phyloP scores from a whole-genome alignment of 2,888 invertebrate genomes.

The Drosophila peninsularis region DNA sequence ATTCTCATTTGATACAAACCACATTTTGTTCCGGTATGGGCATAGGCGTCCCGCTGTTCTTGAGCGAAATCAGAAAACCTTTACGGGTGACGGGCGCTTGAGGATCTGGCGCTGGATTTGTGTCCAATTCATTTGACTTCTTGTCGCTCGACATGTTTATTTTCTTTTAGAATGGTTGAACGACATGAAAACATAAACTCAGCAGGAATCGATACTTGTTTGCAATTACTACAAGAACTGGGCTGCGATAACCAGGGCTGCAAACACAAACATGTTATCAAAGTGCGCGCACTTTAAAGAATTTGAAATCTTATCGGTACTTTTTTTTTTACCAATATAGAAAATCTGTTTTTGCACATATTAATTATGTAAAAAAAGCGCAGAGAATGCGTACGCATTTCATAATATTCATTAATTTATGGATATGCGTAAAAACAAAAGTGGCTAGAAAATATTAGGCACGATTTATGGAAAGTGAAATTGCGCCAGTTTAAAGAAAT shows the following conservation, averaged over 20 bases:
- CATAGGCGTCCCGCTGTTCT: constrained; percentile 92
- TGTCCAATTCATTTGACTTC: constrained; percentile 68
- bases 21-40: constrained; percentile 94
- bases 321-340: background rate
- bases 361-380: constrained; percentile 46
- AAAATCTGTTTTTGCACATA: constrained; percentile 2
- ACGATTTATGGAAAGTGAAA: constrained; percentile 76
- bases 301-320: constrained; percentile 27
- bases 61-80: constrained; percentile 92
- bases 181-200: constrained; percentile 25
- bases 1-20: constrained; percentile 86
- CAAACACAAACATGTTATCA: constrained; percentile 1
- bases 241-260: constrained; percentile 24
- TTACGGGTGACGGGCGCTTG: constrained; percentile 92
- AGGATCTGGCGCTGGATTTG: constrained; percentile 86
- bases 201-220: constrained; percentile 37
- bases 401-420: constrained; percentile 54
- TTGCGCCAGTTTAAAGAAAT: constrained; percentile 72
- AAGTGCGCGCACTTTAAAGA: constrained; percentile 8
- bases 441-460: constrained; percentile 53
- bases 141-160: constrained; percentile 57
- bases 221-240: constrained; percentile 23
- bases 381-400: constrained; percentile 31
- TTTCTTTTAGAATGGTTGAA: constrained; percentile 11
- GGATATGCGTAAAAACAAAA: constrained; percentile 43